Base-by-base conservation (phyloP, 2,888 invertebrate genomes). In the Dasysyrphus tricinctus region DNA sequence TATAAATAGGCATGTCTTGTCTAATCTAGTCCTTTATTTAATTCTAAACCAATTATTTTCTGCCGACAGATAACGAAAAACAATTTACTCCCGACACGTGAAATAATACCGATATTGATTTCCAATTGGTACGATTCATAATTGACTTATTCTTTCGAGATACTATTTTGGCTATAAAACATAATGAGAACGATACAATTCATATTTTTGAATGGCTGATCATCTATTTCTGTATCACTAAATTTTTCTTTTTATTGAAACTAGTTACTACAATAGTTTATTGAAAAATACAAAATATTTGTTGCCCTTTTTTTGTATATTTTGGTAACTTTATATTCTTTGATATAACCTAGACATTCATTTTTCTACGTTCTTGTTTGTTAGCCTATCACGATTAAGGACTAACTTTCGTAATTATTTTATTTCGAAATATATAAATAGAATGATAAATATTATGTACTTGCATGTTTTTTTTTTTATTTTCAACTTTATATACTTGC, bases 351-450 rank as follows among this genome's bases (percentile, higher is more conserved):
- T 51, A 51, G 24, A 51, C 12, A 24, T 51, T 51, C n/a, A 7
- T 29, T 51, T 47, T 51, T 24, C 14, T 51, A 2, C 6, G 12
- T 51, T 51, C 2, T 29, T 6, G 24, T 6, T 51, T 6, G 19
- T 24, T 5, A 19, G 24, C 4, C 24, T 24, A 51, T 51, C 12
- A 12, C 24, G 29, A 29, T 14, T 54, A 14, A n/a, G 7, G 29
- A 8, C 19, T 29, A 11, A 11, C 11, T 49, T 3, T 14, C 8
- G 32, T 54, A 14, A 54, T n/a, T 14, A 14, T 54, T 54, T 54
- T 54, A 14, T 29, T 51, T 51, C 11, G n/a, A n/a, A n/a, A n/a
- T n/a, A n/a, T n/a, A n/a, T n/a, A n/a, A 59, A 37, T 59, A 19
- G 14, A 6, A 37, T 59, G 37, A 57, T 37, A 57, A 37, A 24